A percentile compares a stretch with the other conserved stretches of the same genome.
These are phyloP conservation scores for Solea senegalensis DNA, from an alignment of 2,113 vertebrate species.

Conservation along the genomic window DNA sequence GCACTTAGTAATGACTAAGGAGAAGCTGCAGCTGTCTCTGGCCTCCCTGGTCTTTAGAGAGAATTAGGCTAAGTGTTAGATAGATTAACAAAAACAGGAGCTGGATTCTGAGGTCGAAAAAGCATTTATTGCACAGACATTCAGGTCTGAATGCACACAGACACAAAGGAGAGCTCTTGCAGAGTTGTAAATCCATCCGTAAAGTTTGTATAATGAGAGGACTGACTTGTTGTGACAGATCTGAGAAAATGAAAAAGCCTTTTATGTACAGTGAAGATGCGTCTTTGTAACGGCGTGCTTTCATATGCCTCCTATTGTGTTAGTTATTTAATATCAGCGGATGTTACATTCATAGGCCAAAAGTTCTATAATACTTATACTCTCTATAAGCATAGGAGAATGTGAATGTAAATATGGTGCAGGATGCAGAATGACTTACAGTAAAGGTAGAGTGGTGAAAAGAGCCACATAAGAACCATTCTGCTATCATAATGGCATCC, in stretches of 20 bases:
- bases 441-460: too few species aligned
- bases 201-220: neutral
- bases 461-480: too few species aligned
- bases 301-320: neutral
- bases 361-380: neutral
- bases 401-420: too few species aligned
- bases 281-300: neutral
- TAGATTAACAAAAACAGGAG: conserved; percentile 59
- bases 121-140: conserved; percentile 41
- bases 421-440: too few species aligned
- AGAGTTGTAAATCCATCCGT: conserved; percentile 11
- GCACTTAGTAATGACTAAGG: conserved; percentile 42
- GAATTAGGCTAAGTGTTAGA: conserved; percentile 55
- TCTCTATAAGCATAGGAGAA: too few species aligned
- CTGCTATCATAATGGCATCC: too few species aligned
- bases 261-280: neutral
- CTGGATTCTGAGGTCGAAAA: conserved; percentile 35
- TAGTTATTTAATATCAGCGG: conserved; percentile 16
- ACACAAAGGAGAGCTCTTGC: conserved; percentile 33
- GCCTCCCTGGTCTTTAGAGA: conserved; percentile 37
- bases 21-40: conserved; percentile 59
- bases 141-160: conserved; percentile 32
- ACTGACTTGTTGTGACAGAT: conserved; percentile 3
- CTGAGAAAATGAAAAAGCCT: neutral
- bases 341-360: conserved; percentile 1